Conservation (phyloP, 2,113 vertebrate species). For the Delphinus delphis region DNA sequence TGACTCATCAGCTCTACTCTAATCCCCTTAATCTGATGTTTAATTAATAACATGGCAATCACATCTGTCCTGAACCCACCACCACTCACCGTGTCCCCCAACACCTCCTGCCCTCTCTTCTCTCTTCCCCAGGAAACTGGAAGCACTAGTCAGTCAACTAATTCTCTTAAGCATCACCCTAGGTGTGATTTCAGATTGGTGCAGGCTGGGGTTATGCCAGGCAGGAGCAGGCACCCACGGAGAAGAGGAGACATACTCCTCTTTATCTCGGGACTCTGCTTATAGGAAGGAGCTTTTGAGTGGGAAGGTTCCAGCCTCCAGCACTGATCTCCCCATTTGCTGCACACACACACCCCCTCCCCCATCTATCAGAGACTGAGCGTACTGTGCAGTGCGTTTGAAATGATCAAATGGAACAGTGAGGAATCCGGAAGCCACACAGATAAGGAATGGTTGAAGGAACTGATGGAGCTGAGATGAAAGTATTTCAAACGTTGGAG, state of each 20-base stretch:
- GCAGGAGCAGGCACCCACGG: neutral
- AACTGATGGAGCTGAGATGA: neutral
- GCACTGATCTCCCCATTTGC: neutral
- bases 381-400: slow-evolving; percentile 6
- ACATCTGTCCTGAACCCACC: neutral
- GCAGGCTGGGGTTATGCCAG: neutral
- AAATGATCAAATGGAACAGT: neutral
- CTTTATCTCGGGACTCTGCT: neutral
- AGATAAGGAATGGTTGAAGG: neutral
- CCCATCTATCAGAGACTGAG: neutral
- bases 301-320: neutral
- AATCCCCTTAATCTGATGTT: neutral
- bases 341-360: neutral
- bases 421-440: neutral
- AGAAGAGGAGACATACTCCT: neutral
- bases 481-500: neutral
- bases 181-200: neutral
- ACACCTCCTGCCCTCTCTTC: neutral
- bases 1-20: neutral
- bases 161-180: neutral
- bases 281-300: neutral
- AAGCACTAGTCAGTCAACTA: neutral
- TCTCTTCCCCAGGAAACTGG: neutral
- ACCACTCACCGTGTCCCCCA: neutral
- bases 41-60: neutral